Conservation (phyloP, 1,140 invertebrate species). For the Philopotamus ludificatus region DNA sequence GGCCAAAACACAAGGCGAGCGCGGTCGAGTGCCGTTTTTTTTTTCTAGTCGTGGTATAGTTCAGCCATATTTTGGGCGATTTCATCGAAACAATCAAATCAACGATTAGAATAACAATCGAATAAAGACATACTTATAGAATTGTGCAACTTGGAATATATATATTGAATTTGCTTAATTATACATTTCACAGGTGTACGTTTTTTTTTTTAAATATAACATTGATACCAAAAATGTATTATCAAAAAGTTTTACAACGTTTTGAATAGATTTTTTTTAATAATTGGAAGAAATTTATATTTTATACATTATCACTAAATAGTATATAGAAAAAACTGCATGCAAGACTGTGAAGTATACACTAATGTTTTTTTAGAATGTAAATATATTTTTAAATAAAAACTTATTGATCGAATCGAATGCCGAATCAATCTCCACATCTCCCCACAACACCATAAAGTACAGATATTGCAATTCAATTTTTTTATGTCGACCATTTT, state of each 20-base stretch:
- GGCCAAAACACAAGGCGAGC: no score
- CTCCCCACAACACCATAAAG: conserved; percentile 22
- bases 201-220: conserved; percentile 17
- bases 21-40: no score
- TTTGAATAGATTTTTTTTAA: conserved; percentile 10
- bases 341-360: conserved; percentile 25
- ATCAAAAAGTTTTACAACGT: conserved; percentile 9
- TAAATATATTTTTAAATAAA: conserved; percentile 14
- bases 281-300: conserved; percentile 17
- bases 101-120: no score
- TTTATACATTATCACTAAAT: conserved; percentile 13
- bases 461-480: background rate
- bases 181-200: conserved; percentile 11
- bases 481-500: background rate
- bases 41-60: no score
- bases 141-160: conserved; percentile 21
- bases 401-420: conserved; percentile 13
- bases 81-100: no score
- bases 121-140: no score
- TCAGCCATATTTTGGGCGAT: no score
- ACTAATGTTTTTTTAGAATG: conserved; percentile 24
- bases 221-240: conserved; percentile 12
- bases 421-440: conserved; percentile 16
- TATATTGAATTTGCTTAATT: background rate
- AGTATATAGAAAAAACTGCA: conserved; percentile 27